Conservation (phyloP, 2,888 invertebrate species). For the Mythimna vitellina region DNA sequence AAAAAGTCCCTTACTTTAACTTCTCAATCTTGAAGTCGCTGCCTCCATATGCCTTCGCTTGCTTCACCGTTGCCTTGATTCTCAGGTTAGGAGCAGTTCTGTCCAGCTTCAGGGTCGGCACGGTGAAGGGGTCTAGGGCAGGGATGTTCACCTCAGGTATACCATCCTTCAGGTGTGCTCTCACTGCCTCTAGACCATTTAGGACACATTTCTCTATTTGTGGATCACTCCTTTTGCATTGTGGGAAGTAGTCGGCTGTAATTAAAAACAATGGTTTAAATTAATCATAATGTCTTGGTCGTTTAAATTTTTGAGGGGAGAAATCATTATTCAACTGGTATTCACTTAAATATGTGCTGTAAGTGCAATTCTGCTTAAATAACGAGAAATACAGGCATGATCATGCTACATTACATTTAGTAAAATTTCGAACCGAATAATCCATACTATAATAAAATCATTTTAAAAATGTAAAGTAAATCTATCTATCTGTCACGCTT, state of each 20-base stretch:
- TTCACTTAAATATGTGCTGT: too few species aligned
- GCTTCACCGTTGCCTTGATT: constrained; percentile 92
- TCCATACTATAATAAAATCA: too few species aligned
- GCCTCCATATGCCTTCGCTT: constrained; percentile 92
- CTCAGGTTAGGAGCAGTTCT: constrained; percentile 93
- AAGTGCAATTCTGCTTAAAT: too few species aligned
- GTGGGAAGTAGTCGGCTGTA: constrained; percentile 73
- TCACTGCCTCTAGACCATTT: constrained; percentile 89
- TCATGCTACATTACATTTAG: too few species aligned
- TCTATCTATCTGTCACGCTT: too few species aligned
- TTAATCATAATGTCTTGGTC: neutral
- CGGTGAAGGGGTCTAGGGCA: constrained; percentile 91
- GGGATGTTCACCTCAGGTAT: constrained; percentile 73
- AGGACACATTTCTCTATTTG: constrained; percentile 70
- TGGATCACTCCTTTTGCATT: constrained; percentile 72
- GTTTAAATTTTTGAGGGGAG: neutral
- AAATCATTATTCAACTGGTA: neutral
- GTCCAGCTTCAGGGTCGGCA: constrained; percentile 93
- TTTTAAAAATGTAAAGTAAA: too few species aligned
- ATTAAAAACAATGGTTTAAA: neutral
- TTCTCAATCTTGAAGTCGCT: constrained; percentile 92
- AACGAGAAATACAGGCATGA: too few species aligned
- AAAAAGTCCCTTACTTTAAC: constrained; percentile 89
- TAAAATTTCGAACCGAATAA: too few species aligned
- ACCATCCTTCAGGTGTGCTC: constrained; percentile 64